These are phyloP conservation scores for Lagopus muta DNA, from an alignment of 2,113 vertebrate genomes.

Conservation along the genomic window DNA sequence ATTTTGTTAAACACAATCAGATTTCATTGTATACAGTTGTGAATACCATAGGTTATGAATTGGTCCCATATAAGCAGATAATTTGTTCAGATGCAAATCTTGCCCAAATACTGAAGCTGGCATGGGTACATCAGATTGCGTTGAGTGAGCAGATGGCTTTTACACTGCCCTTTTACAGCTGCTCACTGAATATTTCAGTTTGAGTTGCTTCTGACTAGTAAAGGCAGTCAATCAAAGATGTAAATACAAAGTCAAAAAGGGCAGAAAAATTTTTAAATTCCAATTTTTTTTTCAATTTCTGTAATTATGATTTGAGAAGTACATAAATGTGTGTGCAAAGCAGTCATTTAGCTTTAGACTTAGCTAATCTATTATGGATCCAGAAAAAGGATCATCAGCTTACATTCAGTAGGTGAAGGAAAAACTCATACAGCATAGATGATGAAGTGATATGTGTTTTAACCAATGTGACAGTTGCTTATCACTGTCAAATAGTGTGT, in stretches of 20 bases:
- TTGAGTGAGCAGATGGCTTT: not conserved
- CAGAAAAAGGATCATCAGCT: not conserved
- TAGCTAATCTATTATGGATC: not conserved
- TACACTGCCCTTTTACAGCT: not conserved
- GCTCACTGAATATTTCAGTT: not conserved
- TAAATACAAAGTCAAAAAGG: not conserved
- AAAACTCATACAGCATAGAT: not conserved
- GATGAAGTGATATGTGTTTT: not conserved
- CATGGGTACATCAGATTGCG: not conserved
- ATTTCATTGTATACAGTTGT: rapidly evolving
- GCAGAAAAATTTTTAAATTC: not conserved
- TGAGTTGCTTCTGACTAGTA: not conserved
- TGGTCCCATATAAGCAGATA: not conserved
- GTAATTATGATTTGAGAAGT: not conserved
- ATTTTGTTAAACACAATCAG: not conserved
- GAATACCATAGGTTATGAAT: not conserved
- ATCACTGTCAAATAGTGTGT: not conserved
- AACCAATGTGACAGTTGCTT: not conserved
- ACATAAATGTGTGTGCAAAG: not conserved
- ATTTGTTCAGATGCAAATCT: not conserved
- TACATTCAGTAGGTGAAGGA: not conserved
- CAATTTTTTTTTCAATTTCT: not conserved
- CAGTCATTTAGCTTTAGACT: not conserved
- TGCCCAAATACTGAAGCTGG: not conserved
- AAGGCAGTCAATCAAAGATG: not conserved